Percentiles rank a stretch among this genome's conserved stretches.
These are phyloP conservation scores for Metellina segmentata DNA, from an alignment of 2,888 invertebrate species.

Conservation along the genomic window DNA sequence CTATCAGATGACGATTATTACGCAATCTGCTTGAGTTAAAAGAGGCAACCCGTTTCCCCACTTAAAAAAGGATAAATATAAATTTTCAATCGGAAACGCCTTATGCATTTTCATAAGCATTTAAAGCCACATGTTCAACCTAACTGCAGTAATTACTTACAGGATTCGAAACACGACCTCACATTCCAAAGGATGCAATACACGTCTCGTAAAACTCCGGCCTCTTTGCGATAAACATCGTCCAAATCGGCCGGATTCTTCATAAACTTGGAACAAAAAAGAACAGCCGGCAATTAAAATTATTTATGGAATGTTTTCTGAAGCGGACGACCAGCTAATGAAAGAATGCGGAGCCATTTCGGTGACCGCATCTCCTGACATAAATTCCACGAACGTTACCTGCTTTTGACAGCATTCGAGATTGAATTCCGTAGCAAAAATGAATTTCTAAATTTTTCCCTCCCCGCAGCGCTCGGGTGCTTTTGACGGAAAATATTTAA, in stretches of 20 bases:
- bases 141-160: too few relatives aligned
- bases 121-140: too few relatives aligned
- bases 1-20: too few relatives aligned
- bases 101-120: too few relatives aligned
- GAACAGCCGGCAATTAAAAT: neutral
- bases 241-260: neutral
- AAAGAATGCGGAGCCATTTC: neutral
- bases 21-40: too few relatives aligned
- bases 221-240: too few relatives aligned
- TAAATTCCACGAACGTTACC: constrained; percentile 6
- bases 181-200: too few relatives aligned
- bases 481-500: constrained; percentile 23
- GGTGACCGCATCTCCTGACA: constrained; percentile 5
- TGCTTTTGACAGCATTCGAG: constrained; percentile 37
- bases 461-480: neutral
- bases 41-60: too few relatives aligned
- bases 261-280: neutral
- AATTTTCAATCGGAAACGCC: too few relatives aligned
- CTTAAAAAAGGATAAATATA: too few relatives aligned
- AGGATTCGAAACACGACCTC: too few relatives aligned
- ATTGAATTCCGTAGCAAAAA: constrained; percentile 32
- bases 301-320: neutral
- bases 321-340: neutral
- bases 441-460: constrained; percentile 38
- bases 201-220: too few relatives aligned